Percentiles rank a stretch among this genome's conserved stretches.
Evolutionary conservation across 2,797 vertebrate genomes (phyloP).

Genomic region (Sebastes hopkinsi): DNA sequence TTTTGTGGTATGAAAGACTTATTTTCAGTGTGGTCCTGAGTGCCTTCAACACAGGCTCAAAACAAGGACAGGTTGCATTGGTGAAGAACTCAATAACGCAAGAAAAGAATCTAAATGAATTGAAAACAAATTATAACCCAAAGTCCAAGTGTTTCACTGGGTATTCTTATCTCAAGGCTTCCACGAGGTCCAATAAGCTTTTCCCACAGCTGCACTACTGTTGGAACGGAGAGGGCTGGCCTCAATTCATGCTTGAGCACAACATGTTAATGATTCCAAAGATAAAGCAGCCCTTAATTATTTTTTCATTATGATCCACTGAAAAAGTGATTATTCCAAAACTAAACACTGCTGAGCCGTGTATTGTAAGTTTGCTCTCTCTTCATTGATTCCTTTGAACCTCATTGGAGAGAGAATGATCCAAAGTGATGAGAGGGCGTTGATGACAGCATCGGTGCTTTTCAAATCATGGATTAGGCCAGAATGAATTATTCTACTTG

Average conservation of each 20-base stretch:
- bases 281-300: conserved; percentile 45
- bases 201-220: conserved; percentile 33
- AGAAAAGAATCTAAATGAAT: conserved; percentile 26
- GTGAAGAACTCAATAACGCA: neutral
- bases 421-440: conserved; percentile 16
- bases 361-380: conserved; percentile 16
- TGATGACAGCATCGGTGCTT: conserved; percentile 20
- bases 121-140: conserved; percentile 25
- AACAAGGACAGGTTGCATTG: conserved; percentile 2
- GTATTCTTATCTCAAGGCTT: conserved; percentile 52
- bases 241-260: conserved; percentile 42
- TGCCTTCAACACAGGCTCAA: neutral
- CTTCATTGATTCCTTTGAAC: conserved; percentile 48
- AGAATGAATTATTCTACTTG: conserved; percentile 14
- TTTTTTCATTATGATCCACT: conserved; percentile 36
- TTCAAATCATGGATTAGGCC: conserved; percentile 28
- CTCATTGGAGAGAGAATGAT: conserved; percentile 35
- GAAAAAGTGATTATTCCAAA: conserved; percentile 47
- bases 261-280: conserved; percentile 54
- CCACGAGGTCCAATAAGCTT: conserved; percentile 41
- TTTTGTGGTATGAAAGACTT: too few relatives aligned
- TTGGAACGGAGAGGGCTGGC: conserved; percentile 43
- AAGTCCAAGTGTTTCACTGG: conserved; percentile 9
- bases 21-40: neutral
- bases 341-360: conserved; percentile 29